Conservation (phyloP, 2,113 vertebrate genomes). For the Dasyurus viverrinus region DNA sequence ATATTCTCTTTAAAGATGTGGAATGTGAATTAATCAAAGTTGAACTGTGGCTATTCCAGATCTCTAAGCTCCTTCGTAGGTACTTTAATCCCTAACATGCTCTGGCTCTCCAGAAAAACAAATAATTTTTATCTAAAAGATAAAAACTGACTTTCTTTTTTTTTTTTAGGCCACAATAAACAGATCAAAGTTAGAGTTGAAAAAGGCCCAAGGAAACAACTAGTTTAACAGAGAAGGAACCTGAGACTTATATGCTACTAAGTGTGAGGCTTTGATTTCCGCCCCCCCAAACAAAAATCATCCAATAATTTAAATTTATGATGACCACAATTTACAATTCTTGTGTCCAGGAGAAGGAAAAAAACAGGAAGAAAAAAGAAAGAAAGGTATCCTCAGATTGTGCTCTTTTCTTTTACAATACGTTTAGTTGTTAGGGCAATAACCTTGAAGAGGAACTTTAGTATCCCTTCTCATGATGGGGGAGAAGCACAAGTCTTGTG, state of each 20-base stretch:
- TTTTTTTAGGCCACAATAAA: neutral
- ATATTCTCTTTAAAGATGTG: neutral
- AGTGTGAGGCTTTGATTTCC: neutral
- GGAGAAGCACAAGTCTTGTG: neutral
- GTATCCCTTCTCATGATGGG: neutral
- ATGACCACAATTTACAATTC: neutral
- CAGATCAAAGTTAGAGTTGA: neutral
- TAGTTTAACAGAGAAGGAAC: neutral
- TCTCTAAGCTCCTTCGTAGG: neutral
- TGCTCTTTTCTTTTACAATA: neutral
- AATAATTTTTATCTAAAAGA: neutral
- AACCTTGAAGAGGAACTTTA: neutral
- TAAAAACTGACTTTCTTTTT: neutral
- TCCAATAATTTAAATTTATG: neutral
- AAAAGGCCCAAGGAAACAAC: neutral
- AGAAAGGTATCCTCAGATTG: neutral
- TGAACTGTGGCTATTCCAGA: neutral
- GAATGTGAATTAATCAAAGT: neutral
- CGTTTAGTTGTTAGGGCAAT: neutral
- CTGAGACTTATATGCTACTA: neutral
- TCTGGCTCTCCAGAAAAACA: neutral
- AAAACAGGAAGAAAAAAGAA: no score
- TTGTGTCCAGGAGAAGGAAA: neutral
- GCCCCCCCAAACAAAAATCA: neutral
- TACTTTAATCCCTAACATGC: neutral